A percentile compares a stretch with the other conserved stretches of the same genome.
These are phyloP conservation scores for Laupala kohalensis DNA, from an alignment of 1,140 invertebrate species.

Conservation along the genomic window DNA sequence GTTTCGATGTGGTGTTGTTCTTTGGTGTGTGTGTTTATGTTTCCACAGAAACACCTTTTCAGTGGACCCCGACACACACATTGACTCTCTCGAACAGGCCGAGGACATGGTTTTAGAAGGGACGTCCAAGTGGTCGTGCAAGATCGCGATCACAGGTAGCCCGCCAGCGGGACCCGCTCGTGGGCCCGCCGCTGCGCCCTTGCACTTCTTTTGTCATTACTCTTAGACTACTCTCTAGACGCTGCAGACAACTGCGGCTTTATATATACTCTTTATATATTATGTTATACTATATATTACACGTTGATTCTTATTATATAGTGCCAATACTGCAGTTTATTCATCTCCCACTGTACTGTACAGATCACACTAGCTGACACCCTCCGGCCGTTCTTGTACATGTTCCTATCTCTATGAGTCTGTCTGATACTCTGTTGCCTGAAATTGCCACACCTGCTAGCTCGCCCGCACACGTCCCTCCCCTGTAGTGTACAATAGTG, in stretches of 20 bases:
- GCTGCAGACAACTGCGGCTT: not conserved
- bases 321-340: not conserved
- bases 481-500: not conserved
- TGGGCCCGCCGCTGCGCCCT: slow-evolving; percentile 94
- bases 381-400: not conserved
- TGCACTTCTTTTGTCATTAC: not conserved
- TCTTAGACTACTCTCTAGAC: not conserved
- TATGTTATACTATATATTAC: not conserved
- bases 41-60: slow-evolving; percentile 79
- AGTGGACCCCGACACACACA: slow-evolving; percentile 96
- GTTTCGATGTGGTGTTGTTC: slow-evolving; percentile 13
- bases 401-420: not conserved
- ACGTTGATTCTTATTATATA: not conserved
- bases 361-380: not conserved
- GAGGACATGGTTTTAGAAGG: slow-evolving; percentile 96
- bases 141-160: slow-evolving; percentile 95
- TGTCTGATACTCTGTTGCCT: not conserved
- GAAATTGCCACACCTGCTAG: not conserved
- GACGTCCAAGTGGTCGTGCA: slow-evolving; percentile 99
- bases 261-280: not conserved
- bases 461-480: not conserved
- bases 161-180: slow-evolving; percentile 72
- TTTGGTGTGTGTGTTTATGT: slow-evolving; percentile 16
- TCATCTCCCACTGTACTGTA: not conserved
- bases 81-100: slow-evolving; percentile 95